Base-by-base conservation (phyloP, 2,797 vertebrate genomes). In the Phalloptychus januarius region DNA sequence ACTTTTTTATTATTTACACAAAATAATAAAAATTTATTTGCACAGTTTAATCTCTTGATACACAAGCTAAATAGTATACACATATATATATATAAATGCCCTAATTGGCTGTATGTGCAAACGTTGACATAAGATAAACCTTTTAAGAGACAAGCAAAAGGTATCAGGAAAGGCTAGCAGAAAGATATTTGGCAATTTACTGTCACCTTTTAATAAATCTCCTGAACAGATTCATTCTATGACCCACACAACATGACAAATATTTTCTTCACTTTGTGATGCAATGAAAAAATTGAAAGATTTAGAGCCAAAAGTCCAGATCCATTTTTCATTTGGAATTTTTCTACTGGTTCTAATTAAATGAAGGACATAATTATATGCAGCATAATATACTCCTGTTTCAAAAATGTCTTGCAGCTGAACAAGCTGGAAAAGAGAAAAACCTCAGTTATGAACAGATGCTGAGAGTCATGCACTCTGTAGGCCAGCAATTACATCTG, bases 341-440 rank as follows among this genome's bases (percentile, higher is more conserved):
- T 52, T 48, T 44, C 4, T 58, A 31, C 54, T 36, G n/a, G 20
- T 48, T 18, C 50, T 76, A 18, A 28, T 52, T 79, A 76, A 84
- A 72, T 72, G 46, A 78, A 40, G 10, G 1, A 0, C 0, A 2
- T 79, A 71, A 69, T 76, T 54, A 46, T 10, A 70, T 42, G 63
- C 73, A 82, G 38, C 67, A 56, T 77, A 72, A 81, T 10, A 46
- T 20, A n/a, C 36, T 71, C 61, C 54, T 71, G 45, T 42, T 58
- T 75, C 58, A 79, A 40, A 38, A 83, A 74, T 65, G 13, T 44
- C 42, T 72, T 71, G 18, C 73, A 80, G 75, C 63, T 52, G 45
- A 36, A 63, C n/a, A 76, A 40, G 23, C 42, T 69, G 40, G 23
- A 69, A 74, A 31, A 54, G 0, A 38, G 23, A 50, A 67, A 69